These are phyloP conservation scores for Agrilus biguttatus DNA, from an alignment of 2,888 invertebrate genomes.

Conservation along the genomic window DNA sequence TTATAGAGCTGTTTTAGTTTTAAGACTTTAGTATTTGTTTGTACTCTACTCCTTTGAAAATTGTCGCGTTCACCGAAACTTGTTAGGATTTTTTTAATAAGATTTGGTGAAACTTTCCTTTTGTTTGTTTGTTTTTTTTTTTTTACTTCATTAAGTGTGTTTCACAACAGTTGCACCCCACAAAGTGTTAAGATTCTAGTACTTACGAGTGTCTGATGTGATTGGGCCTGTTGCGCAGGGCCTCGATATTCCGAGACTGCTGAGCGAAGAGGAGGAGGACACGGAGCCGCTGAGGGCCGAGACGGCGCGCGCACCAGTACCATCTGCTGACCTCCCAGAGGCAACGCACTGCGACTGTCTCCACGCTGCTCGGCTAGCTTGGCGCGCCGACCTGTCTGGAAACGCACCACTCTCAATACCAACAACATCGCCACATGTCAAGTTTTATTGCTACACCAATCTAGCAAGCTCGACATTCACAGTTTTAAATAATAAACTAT, in stretches of 20 bases:
- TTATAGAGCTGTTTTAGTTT: too few species aligned
- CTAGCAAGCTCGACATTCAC: not conserved
- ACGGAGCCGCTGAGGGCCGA: constrained; percentile 71
- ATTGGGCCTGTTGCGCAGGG: constrained; percentile 49
- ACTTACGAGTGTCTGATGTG: constrained; percentile 55
- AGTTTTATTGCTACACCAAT: constrained; percentile 6
- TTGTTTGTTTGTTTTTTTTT: too few species aligned
- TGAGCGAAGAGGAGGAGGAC: constrained; percentile 51
- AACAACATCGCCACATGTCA: constrained; percentile 30
- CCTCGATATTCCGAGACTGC: constrained; percentile 43
- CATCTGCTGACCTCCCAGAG: constrained; percentile 36
- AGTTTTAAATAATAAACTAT: too few species aligned
- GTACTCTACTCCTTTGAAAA: too few species aligned
- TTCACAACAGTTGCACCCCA: not conserved
- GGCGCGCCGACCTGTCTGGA: constrained; percentile 82
- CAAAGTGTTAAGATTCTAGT: not conserved
- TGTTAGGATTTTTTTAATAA: too few species aligned
- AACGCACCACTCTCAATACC: constrained; percentile 37
- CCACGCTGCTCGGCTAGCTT: constrained; percentile 75
- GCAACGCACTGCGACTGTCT: constrained; percentile 74
- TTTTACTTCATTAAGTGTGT: too few species aligned
- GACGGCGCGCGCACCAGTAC: constrained; percentile 44
- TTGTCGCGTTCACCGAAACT: too few species aligned
- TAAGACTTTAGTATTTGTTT: too few species aligned
- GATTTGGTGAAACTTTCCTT: too few species aligned